Evolutionary conservation across 2,113 vertebrate species (phyloP), one percentile per base, ranked within the genome.

Genomic region (Sinocyclocheilus anshuiensis): DNA sequence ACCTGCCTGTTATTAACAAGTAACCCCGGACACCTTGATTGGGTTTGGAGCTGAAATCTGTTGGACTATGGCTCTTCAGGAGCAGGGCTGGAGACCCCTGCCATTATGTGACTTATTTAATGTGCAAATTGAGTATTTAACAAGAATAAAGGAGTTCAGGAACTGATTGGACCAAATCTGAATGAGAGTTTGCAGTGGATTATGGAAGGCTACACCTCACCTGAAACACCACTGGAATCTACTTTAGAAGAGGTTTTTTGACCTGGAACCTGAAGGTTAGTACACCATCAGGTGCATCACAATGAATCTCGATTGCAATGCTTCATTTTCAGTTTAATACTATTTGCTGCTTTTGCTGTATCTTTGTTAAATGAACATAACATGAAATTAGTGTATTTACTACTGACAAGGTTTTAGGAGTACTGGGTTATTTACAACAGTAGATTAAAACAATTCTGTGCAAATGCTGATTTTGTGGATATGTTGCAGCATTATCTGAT

Each of bases 381-480:
- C 20, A 39, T 45, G 18, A 74, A n/a, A 77, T 12, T 20, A 6
- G 13, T 20, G 24, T 55, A 16, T 33, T 33, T 39, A 11, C 76
- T 57, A 22, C 13, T 76, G 78, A 20, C 42, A 76, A 65, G n/a
- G 50, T 74, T 59, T 81, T 69, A 33, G 16, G 69, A 88, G 39
- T 16, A 33, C 50, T 29, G 36, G 9, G 39, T 42, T 74, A 74
- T 10, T n/a, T 29, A 29, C 75, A 55, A 77, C 24, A 29, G 24
- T 29, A 55, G n/a, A 15, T 48, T 77, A 12, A n/a, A n/a, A 42
- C 39, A n/a, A 5, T 22, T n/a, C 20, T 42, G 33, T 42, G 36
- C 20, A 45, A n/a, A 13, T 42, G 42, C 39, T 75, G 39, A 75
- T 45, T 74, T 45, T 45, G 36, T 13, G 71, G 10, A 11, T 45